Evolutionary conservation across 2,888 invertebrate genomes (phyloP).

Genomic region (Penaeus monodon): DNA sequence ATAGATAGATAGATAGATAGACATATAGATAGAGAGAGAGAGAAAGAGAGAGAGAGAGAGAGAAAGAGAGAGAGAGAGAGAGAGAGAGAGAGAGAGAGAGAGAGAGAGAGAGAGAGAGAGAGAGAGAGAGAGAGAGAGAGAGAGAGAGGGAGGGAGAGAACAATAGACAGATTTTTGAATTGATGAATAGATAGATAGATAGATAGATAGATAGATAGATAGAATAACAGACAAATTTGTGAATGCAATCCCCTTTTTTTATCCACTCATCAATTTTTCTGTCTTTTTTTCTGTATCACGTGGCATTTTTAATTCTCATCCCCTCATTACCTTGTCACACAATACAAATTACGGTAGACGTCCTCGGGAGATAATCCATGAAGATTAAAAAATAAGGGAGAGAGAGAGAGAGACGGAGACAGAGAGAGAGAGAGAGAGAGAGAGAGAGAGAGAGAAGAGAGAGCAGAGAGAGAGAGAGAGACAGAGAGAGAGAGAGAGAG

Average conservation of each 20-base stretch:
- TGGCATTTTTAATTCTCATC: too few relatives aligned
- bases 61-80: slow-evolving; percentile 17
- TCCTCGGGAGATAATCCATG: background rate
- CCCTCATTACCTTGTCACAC: too few relatives aligned
- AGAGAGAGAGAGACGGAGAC: background rate
- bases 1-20: too few relatives aligned
- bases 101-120: slow-evolving; percentile 21
- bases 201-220: too few relatives aligned
- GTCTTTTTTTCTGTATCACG: too few relatives aligned
- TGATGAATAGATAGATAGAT: too few relatives aligned
- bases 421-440: background rate
- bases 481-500: background rate
- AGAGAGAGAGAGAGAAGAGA: background rate
- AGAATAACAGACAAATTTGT: too few relatives aligned
- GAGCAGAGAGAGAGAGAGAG: background rate
- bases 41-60: slow-evolving; percentile 8
- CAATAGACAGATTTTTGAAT: too few relatives aligned
- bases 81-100: slow-evolving; percentile 21
- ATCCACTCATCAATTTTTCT: too few relatives aligned
- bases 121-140: slow-evolving; percentile 18
- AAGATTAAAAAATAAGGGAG: background rate
- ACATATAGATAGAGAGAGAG: too few relatives aligned
- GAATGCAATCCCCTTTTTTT: too few relatives aligned
- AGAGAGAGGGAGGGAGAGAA: background rate
- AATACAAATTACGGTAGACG: background rate